Percentiles rank a stretch among this genome's conserved stretches.
Conservation (phyloP, 2,113 vertebrate genomes). For the Ondatra zibethicus region DNA sequence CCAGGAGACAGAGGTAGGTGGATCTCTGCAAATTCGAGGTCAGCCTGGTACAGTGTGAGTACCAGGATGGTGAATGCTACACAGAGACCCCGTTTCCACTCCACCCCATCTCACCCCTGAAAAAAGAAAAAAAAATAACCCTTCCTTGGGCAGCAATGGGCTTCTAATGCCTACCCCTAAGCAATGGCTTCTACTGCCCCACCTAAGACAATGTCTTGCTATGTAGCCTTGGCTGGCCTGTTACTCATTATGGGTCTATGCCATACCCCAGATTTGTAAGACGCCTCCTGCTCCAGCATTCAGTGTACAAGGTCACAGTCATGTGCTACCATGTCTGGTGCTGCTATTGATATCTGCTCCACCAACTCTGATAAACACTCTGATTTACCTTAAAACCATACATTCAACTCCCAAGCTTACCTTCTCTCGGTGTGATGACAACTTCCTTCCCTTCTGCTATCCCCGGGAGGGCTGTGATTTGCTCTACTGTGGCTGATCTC, state of each 20-base stretch:
- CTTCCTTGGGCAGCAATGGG: not conserved
- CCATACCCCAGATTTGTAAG: not conserved
- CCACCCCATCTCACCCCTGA: too few relatives aligned
- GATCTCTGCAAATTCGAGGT: not conserved
- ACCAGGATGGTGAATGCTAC: not conserved
- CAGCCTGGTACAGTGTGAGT: not conserved
- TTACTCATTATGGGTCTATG: not conserved
- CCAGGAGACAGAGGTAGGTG: not conserved
- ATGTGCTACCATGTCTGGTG: not conserved
- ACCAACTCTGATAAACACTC: not conserved
- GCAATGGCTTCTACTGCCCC: too few relatives aligned
- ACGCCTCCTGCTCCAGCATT: not conserved
- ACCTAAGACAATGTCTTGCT: not conserved
- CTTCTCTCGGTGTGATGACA: not conserved
- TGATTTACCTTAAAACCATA: not conserved
- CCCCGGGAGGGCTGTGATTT: not conserved
- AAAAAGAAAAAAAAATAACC: not conserved
- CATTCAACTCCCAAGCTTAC: not conserved
- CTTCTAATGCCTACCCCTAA: not conserved
- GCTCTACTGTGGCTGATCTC: not conserved
- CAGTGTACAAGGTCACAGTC: not conserved
- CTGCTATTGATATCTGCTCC: not conserved
- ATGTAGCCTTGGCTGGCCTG: not conserved
- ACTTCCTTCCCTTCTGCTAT: not conserved
- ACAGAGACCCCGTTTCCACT: not conserved